Evolutionary conservation across 2,888 invertebrate genomes (phyloP).

Genomic region (Meteorus colon): DNA sequence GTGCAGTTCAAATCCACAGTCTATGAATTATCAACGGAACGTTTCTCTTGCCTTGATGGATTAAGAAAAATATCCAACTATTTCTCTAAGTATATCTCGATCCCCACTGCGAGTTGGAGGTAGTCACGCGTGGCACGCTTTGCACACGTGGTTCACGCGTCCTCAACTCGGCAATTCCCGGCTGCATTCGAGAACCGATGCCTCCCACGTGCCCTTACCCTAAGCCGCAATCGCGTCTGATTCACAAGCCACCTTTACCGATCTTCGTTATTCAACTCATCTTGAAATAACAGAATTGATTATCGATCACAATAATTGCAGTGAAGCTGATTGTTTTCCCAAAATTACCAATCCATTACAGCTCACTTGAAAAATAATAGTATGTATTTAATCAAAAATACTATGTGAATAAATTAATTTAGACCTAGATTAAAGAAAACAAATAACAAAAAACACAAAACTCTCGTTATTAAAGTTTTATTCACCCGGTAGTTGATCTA

Average conservation of each 20-base stretch:
- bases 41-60: not conserved
- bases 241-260: conserved; percentile 41
- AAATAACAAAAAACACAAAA: not conserved
- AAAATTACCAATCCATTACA: not conserved
- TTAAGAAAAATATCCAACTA: not conserved
- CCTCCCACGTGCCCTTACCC: conserved; percentile 67
- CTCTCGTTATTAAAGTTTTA: not conserved
- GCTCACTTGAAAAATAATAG: not conserved
- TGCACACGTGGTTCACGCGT: conserved; percentile 69
- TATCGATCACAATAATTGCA: not conserved
- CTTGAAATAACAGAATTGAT: no score
- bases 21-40: no score
- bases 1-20: no score
- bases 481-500: not conserved
- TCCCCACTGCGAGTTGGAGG: conserved; percentile 43
- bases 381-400: not conserved
- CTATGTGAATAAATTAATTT: not conserved
- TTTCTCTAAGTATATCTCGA: conserved; percentile 16
- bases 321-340: not conserved
- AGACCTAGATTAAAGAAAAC: not conserved
- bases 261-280: conserved; percentile 45
- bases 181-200: conserved; percentile 62
- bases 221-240: conserved; percentile 55
- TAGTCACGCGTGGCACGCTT: conserved; percentile 71
- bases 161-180: conserved; percentile 59